phyloP scores from a whole-genome alignment of 1,140 invertebrate genomes.

The Sarcophaga bullata region DNA sequence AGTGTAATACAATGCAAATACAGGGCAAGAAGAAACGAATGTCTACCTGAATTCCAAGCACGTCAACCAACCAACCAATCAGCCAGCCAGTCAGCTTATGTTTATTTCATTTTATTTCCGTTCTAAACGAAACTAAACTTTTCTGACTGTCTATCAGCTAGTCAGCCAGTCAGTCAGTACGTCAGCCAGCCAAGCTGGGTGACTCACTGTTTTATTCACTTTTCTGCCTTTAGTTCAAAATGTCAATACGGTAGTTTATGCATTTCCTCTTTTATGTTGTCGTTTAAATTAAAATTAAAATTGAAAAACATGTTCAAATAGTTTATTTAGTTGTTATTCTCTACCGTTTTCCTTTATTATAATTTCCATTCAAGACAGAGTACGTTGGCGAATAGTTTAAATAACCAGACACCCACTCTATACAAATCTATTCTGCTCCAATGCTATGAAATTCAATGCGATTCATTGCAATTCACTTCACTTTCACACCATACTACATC shows the following conservation, averaged over 20 bases:
- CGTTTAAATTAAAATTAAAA: background rate
- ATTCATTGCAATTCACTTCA: background rate
- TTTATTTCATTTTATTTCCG: conserved; percentile 1
- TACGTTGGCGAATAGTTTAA: background rate
- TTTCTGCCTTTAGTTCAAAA: background rate
- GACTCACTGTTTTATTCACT: too few relatives aligned
- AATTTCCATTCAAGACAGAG: background rate
- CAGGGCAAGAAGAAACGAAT: background rate
- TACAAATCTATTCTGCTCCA: background rate
- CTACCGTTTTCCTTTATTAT: background rate
- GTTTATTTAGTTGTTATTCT: background rate
- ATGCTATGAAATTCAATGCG: background rate
- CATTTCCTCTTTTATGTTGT: conserved; percentile 15
- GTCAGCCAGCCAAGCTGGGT: too few relatives aligned
- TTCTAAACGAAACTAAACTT: conserved; percentile 5
- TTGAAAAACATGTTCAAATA: background rate
- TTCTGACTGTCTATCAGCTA: background rate
- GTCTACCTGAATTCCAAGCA: background rate
- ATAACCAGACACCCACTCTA: background rate
- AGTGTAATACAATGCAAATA: too few relatives aligned
- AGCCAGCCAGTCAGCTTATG: too few relatives aligned
- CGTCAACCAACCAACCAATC: background rate
- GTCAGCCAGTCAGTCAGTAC: background rate
- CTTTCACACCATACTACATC: background rate
- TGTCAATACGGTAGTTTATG: conserved; percentile 17